Evolutionary conservation across 2,888 invertebrate species (phyloP).

Genomic region (Atrina japonica): DNA sequence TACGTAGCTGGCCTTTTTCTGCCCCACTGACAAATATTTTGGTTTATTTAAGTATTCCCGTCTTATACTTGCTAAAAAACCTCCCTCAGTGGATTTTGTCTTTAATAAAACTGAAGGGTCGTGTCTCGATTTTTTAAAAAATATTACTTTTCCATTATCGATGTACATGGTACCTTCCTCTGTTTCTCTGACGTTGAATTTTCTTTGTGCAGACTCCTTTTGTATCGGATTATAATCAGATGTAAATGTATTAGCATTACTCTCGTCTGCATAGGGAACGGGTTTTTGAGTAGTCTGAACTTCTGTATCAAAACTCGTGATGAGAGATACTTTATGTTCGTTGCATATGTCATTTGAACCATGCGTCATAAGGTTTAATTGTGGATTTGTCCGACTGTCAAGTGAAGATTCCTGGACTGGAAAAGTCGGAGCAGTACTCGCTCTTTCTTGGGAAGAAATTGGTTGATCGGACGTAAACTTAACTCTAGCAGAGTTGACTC

Average conservation of each 20-base stretch:
- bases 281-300: neutral
- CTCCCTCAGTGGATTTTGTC: conserved; percentile 52
- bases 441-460: conserved; percentile 8
- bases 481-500: conserved; percentile 62
- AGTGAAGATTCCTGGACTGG: conserved; percentile 2
- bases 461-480: conserved; percentile 52
- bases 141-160: conserved; percentile 63
- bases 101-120: conserved; percentile 55
- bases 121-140: conserved; percentile 59
- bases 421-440: conserved; percentile 20
- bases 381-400: neutral
- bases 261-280: neutral
- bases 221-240: neutral
- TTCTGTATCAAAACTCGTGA: neutral
- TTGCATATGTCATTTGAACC: conserved; percentile 15
- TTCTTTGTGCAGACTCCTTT: conserved; percentile 45
- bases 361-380: neutral
- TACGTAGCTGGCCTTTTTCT: conserved; percentile 1
- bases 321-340: conserved; percentile 5
- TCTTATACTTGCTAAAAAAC: conserved; percentile 62
- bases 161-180: conserved; percentile 59
- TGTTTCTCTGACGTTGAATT: conserved; percentile 54
- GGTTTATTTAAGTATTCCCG: conserved; percentile 64
- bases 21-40: conserved; percentile 47
- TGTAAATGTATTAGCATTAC: neutral